Percentiles rank a stretch among this genome's conserved stretches.
These are phyloP conservation scores for Zeugodacus cucurbitae DNA, from an alignment of 1,140 invertebrate species.

Conservation along the genomic window DNA sequence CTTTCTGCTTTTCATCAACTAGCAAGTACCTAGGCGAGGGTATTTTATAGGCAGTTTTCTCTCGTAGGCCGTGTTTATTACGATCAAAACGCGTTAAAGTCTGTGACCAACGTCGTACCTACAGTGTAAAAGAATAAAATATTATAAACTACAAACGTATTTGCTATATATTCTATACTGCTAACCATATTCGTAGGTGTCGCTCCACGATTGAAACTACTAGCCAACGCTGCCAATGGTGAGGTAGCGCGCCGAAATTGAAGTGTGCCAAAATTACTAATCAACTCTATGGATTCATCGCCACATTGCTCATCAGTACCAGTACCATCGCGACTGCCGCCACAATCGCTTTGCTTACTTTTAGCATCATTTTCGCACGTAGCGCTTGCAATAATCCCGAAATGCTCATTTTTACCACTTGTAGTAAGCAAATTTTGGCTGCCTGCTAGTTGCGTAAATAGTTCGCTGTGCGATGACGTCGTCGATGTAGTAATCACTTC, in stretches of 20 bases:
- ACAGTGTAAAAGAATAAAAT: background rate
- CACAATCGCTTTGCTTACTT: conserved; percentile 33
- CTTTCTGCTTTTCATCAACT: conserved; percentile 35
- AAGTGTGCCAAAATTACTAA: background rate
- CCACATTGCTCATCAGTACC: background rate
- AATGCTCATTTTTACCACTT: background rate
- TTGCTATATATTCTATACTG: background rate
- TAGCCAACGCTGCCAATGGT: background rate
- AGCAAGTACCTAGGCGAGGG: conserved; percentile 41
- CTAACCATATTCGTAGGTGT: conserved; percentile 10
- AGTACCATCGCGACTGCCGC: background rate
- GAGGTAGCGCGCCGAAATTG: background rate
- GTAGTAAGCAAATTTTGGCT: conserved; percentile 38
- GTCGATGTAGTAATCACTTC: conserved; percentile 29
- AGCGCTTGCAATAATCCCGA: background rate
- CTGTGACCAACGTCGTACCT: conserved; percentile 45
- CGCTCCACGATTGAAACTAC: conserved; percentile 6
- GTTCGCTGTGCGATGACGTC: conserved; percentile 26
- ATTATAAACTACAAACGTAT: background rate
- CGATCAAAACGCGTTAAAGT: conserved; percentile 29
- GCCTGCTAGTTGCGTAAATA: background rate
- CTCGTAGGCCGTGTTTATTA: conserved; percentile 25
- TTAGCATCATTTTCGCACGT: background rate
- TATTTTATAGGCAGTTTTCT: conserved; percentile 41
- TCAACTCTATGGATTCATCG: conserved; percentile 10